A percentile compares a stretch with the other conserved stretches of the same genome.
phyloP scores from a whole-genome alignment of 2,797 vertebrate species.

The Argya squamiceps region DNA sequence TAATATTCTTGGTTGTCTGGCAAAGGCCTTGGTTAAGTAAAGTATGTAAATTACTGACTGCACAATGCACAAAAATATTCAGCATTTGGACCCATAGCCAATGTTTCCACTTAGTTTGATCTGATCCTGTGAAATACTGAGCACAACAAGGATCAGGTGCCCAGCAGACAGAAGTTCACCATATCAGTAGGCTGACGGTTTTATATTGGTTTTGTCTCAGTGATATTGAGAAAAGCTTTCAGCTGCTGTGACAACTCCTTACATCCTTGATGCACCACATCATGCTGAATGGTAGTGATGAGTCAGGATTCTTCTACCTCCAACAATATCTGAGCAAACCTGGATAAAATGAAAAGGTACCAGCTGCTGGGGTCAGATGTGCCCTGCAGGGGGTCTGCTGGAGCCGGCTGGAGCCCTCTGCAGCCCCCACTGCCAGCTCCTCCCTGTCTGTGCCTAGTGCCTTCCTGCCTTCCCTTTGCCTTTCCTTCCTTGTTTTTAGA shows the following conservation, averaged over 20 bases:
- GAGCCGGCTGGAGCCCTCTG: accelerated
- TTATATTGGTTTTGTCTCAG: not conserved
- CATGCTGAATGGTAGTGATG: not conserved
- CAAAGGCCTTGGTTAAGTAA: not conserved
- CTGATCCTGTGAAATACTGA: not conserved
- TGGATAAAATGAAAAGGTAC: not conserved
- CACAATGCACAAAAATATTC: not conserved
- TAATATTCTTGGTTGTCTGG: not conserved
- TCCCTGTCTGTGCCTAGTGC: accelerated
- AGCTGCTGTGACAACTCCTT: not conserved
- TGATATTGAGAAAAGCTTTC: not conserved
- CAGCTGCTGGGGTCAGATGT: not conserved
- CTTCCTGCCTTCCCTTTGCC: not conserved
- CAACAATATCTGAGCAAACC: not conserved
- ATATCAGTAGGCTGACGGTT: not conserved
- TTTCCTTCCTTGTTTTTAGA: not conserved
- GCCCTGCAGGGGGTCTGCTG: accelerated
- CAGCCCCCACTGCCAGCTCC: not conserved
- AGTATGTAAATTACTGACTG: not conserved
- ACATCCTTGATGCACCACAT: not conserved
- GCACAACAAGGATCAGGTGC: no score
- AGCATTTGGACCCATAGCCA: not conserved
- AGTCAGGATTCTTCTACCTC: not conserved
- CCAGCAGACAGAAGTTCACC: not conserved
- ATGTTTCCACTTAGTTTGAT: not conserved